Conservation (phyloP, 1,140 invertebrate species). For the Bombus difficillimus region DNA sequence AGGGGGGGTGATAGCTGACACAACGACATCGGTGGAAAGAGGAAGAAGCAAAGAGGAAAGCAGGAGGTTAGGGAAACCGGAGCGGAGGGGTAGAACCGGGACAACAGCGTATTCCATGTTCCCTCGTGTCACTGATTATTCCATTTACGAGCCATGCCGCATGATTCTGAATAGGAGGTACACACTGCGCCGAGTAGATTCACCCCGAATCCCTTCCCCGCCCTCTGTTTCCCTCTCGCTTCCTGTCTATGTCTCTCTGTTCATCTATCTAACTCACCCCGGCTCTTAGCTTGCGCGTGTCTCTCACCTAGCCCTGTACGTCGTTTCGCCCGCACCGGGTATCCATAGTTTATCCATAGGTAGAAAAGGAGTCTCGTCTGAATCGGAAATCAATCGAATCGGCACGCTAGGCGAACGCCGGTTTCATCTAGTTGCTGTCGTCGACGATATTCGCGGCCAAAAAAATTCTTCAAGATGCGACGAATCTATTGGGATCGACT, state of each 20-base stretch:
- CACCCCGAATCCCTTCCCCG: constrained; percentile 46
- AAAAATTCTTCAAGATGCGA: constrained; percentile 11
- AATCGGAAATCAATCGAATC: constrained; percentile 67
- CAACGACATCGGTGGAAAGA: constrained; percentile 33
- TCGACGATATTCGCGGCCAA: background rate
- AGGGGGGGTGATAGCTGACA: constrained; percentile 35
- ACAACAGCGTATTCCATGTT: constrained; percentile 72
- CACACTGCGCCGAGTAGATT: constrained; percentile 61
- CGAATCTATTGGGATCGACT: constrained; percentile 21
- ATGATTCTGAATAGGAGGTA: constrained; percentile 75
- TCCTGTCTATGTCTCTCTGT: background rate
- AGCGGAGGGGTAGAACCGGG: constrained; percentile 52
- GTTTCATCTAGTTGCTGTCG: constrained; percentile 31
- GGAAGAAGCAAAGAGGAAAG: constrained; percentile 45
- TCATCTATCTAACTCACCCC: background rate
- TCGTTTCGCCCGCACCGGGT: constrained; percentile 31
- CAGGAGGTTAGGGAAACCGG: constrained; percentile 60
- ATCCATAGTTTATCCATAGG: constrained; percentile 9
- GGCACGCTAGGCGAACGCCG: background rate
- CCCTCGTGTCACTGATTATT: constrained; percentile 80
- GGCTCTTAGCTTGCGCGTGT: constrained; percentile 5
- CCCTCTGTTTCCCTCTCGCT: constrained; percentile 39
- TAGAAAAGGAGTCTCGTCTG: constrained; percentile 43
- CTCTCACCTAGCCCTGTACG: background rate
- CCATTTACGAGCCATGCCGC: constrained; percentile 75